Base-by-base conservation (phyloP, 2,797 vertebrate genomes). In the Falco cherrug region DNA sequence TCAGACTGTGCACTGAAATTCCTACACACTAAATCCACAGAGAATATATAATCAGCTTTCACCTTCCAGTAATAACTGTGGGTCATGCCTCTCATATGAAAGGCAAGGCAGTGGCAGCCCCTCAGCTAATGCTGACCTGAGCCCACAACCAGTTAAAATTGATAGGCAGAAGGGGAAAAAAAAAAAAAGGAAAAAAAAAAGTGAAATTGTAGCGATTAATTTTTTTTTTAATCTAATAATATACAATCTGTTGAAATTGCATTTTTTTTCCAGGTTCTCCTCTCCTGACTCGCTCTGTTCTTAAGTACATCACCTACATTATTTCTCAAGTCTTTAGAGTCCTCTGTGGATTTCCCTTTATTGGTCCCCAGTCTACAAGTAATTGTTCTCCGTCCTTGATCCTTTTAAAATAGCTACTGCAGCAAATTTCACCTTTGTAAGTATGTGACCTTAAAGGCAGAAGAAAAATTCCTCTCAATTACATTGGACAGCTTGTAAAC, bases 341-440 rank as follows among this genome's bases (percentile, higher is more conserved):
- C 87, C 93, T 76, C 87, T 50, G 37, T 82, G 85, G 90, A 47
- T 70, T 70, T 53, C 59, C 56, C 29, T 25, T 90, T 60, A 61
- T 82, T 51, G 53, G 53, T 95, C 81, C 78, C 88, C 56, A 29
- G 35, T 24, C 85, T 76, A 19, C 13, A 6, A 39, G 47, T 73
- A 29, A 82, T 80, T 84, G 63, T 73, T 90, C 70, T 76, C 50
- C 2, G 19, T 84, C 75, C 78, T 83, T 31, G 63, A 74, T 70
- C 50, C 64, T 84, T 74, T 53, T 37, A 10, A 71, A 87, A 54
- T 7, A 77, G 83, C 61, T 60, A 21, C 88, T 43, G 84, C 80
- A 77, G 93, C 80, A 67, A 37, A 45, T 77, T 89, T 74, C 88
- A 94, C 93, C 75, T 95, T 75, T 92, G 75, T 41, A 59, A 24